phyloP scores from a whole-genome alignment of 2,113 vertebrate genomes.

The Catharus fuscescens region DNA sequence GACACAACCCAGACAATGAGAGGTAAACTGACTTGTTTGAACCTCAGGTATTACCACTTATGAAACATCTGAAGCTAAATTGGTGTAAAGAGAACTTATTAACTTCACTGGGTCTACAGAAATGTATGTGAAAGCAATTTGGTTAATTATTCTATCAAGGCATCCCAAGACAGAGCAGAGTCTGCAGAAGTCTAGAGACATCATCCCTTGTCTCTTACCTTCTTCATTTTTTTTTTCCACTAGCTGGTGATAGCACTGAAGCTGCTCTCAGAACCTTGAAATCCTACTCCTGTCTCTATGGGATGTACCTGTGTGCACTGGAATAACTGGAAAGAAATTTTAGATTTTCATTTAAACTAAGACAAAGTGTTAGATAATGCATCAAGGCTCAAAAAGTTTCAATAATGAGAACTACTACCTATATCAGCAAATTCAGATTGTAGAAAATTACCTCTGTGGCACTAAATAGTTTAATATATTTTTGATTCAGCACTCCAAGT shows the following conservation, averaged over 20 bases:
- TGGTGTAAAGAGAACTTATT: not conserved
- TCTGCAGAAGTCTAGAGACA: not conserved
- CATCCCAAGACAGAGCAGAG: not conserved
- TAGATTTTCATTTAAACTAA: not conserved
- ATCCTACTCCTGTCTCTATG: not conserved
- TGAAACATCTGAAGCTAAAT: not conserved
- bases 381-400: not conserved
- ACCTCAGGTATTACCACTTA: not conserved
- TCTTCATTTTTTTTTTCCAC: not conserved
- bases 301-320: not conserved
- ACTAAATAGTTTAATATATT: constrained; percentile 10
- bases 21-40: not conserved
- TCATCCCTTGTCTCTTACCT: not conserved
- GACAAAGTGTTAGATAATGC: not conserved
- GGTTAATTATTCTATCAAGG: not conserved
- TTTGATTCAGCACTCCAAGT: constrained; percentile 10
- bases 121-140: not conserved
- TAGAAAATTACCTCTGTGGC: not conserved
- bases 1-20: not conserved
- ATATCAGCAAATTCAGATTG: not conserved
- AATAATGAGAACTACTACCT: not conserved
- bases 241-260: not conserved
- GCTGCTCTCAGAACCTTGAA: not conserved
- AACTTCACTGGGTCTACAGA: not conserved
- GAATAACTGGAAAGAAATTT: not conserved